These are phyloP conservation scores for Agrotis exclamationis DNA, from an alignment of 2,888 invertebrate genomes.

Conservation along the genomic window DNA sequence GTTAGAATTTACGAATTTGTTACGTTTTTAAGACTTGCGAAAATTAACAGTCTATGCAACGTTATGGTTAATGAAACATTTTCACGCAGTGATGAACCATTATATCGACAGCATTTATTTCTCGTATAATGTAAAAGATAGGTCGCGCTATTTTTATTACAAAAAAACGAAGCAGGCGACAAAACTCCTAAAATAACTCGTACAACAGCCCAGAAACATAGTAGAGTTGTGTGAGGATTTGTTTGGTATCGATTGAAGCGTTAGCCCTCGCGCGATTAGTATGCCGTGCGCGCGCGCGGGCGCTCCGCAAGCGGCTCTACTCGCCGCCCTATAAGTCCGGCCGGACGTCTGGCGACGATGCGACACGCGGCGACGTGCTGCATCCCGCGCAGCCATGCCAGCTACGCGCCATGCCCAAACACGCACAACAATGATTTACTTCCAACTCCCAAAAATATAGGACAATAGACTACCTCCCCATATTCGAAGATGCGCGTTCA, in stretches of 20 bases:
- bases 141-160: conserved; percentile 14
- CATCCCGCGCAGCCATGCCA: conserved; percentile 69
- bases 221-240: conserved; percentile 73
- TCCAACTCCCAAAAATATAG: conserved; percentile 69
- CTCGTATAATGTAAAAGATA: not conserved
- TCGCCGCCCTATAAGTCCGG: conserved; percentile 77
- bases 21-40: not conserved
- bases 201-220: conserved; percentile 74
- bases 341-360: conserved; percentile 80
- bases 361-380: conserved; percentile 75
- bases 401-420: conserved; percentile 62
- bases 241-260: conserved; percentile 78
- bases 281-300: conserved; percentile 73
- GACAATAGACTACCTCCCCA: conserved; percentile 60
- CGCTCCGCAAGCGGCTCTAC: conserved; percentile 81
- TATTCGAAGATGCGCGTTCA: conserved; percentile 42
- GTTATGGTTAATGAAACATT: not conserved
- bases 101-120: not conserved
- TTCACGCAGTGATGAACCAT: not conserved
- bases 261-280: conserved; percentile 68
- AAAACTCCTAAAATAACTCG: conserved; percentile 50
- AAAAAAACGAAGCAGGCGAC: conserved; percentile 13
- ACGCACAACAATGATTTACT: conserved; percentile 69
- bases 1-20: no score
- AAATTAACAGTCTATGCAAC: not conserved